Conservation (phyloP, 1,140 invertebrate genomes). For the Ptiloglossa arizonensis region DNA sequence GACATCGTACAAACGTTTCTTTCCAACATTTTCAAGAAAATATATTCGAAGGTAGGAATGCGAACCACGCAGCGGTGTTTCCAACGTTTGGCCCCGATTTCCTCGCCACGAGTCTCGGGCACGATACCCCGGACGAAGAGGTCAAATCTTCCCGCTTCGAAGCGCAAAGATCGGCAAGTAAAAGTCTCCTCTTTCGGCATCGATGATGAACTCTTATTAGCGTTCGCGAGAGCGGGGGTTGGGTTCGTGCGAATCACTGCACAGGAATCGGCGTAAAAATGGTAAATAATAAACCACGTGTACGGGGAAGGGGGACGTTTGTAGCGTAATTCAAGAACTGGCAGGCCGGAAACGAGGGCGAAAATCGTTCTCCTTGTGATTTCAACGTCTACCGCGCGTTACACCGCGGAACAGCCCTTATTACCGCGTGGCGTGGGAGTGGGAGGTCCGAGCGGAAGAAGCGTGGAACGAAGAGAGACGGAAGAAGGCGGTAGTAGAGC, state of each 20-base stretch:
- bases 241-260: not conserved
- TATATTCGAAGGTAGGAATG: no score
- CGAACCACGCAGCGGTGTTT: no score
- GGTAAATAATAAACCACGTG: slow-evolving; percentile 25
- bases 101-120: no score
- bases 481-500: slow-evolving; percentile 43
- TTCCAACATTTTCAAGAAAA: no score
- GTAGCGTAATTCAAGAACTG: not conserved
- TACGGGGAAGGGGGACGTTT: not conserved
- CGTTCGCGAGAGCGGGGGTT: not conserved
- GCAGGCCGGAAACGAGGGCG: slow-evolving; percentile 25
- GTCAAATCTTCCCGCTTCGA: no score
- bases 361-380: slow-evolving; percentile 56
- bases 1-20: no score
- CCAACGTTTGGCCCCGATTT: no score
- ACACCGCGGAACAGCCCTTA: slow-evolving; percentile 70
- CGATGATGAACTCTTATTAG: not conserved
- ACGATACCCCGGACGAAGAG: no score
- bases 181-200: not conserved
- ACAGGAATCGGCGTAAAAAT: not conserved
- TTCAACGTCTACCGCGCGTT: slow-evolving; percentile 64
- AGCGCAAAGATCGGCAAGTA: no score
- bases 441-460: slow-evolving; percentile 31
- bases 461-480: slow-evolving; percentile 51
- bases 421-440: slow-evolving; percentile 63